Evolutionary conservation across 1,140 invertebrate genomes (phyloP), one percentile per base, ranked within the genome.

Genomic region (Zophobas atratus): DNA sequence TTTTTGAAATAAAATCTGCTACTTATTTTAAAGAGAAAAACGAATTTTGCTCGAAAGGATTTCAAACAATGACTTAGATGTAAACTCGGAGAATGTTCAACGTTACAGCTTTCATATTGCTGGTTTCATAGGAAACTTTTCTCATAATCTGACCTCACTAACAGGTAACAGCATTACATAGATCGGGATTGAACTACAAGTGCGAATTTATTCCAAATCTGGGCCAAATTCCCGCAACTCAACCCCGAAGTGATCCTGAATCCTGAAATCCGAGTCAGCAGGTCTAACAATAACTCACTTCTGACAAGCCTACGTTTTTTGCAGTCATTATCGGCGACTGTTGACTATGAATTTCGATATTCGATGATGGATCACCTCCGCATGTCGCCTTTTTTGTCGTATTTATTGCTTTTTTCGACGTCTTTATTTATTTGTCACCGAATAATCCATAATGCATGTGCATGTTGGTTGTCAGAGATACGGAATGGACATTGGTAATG

Each of bases 401-500:
- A 51, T 70, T 56, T 72, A 41, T 41, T 34, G 72, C 72, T 67
- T 72, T 53, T 20, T 56, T 57, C 33, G 67, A 70, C 39, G 20
- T 20, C 20, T 20, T 20, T 41, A 55, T 73, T 75, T 75, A 43
- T 56, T 43, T 75, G 51, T 75, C 43, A 56, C 56, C 32, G 35
- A 41, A 57, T 55, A 80, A 80, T 80, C 75, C 55, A 56, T 71
- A 75, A 67, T 81, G 80, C 79, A 80, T 80, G 76, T 81, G 82
- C 81, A 83, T 83, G 82, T 82, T 79, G 67, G 76, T 80, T 80
- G 81, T 80, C 60, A 83, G 82, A 77, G 77, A 77, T 70, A 83
- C 82, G 56, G 81, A 83, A 78, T 83, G 82, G 81, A 82, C 82
- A n/a, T 63, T 82, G 77, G 78, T 83, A 38, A 71, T 39, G 55